Conservation (phyloP, 2,113 vertebrate genomes). For the Cavia aperea region DNA sequence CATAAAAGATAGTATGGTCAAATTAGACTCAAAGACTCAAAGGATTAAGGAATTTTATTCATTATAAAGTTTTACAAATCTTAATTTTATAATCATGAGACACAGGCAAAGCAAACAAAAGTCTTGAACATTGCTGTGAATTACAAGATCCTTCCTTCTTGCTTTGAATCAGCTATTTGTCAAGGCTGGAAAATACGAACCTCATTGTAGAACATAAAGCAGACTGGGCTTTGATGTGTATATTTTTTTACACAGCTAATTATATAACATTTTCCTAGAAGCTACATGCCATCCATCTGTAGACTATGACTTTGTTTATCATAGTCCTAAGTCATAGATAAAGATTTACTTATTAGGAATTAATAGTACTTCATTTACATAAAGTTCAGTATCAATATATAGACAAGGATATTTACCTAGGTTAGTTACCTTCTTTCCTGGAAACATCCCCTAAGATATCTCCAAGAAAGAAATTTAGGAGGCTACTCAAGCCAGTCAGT, state of each 20-base stretch:
- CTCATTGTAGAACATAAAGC: neutral
- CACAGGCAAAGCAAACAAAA: neutral
- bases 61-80: neutral
- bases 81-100: neutral
- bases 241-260: neutral
- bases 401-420: neutral
- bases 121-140: neutral
- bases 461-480: neutral
- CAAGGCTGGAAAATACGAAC: neutral
- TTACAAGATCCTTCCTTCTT: neutral
- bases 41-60: neutral
- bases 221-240: neutral
- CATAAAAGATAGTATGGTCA: neutral
- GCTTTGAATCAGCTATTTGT: neutral
- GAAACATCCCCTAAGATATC: neutral
- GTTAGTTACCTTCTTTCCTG: neutral
- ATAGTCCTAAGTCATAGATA: neutral
- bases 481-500: neutral
- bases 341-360: neutral
- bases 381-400: neutral
- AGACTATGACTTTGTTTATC: slow-evolving; percentile 14
- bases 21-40: neutral
- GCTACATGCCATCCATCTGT: neutral
- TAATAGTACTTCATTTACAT: neutral
- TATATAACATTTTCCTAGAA: neutral